These are phyloP conservation scores for Protaetia brevitarsis DNA, from an alignment of 1,140 invertebrate genomes.

Conservation along the genomic window DNA sequence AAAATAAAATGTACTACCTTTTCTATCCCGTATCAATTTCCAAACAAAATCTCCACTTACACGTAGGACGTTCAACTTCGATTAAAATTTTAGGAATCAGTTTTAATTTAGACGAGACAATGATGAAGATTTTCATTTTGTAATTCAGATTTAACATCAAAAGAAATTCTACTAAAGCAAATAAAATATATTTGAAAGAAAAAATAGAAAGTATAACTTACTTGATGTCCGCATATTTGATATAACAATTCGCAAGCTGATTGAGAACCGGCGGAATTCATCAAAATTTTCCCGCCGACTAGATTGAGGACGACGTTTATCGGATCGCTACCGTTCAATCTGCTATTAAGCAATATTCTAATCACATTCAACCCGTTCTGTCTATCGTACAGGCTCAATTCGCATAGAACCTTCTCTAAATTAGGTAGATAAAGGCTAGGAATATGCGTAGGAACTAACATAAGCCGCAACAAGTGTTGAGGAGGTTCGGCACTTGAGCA, in stretches of 20 bases:
- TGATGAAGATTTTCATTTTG: no score
- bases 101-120: no score
- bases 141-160: no score
- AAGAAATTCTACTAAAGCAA: no score
- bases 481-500: constrained; percentile 62
- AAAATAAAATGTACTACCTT: no score
- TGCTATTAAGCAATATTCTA: constrained; percentile 59
- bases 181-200: no score
- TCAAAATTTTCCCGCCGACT: constrained; percentile 37
- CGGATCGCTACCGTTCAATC: constrained; percentile 38
- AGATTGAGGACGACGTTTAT: constrained; percentile 36
- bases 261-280: constrained; percentile 52
- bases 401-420: constrained; percentile 61
- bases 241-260: constrained; percentile 77
- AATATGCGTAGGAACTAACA: constrained; percentile 65
- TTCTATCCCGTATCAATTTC: no score
- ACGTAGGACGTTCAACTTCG: no score
- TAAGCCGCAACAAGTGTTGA: constrained; percentile 72
- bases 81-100: no score
- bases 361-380: constrained; percentile 59
- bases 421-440: constrained; percentile 60
- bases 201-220: constrained; percentile 26
- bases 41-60: no score
- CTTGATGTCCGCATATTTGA: constrained; percentile 61
- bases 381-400: constrained; percentile 58